These are phyloP conservation scores for Pammene fasciana DNA, from an alignment of 2,888 invertebrate species.

Conservation along the genomic window DNA sequence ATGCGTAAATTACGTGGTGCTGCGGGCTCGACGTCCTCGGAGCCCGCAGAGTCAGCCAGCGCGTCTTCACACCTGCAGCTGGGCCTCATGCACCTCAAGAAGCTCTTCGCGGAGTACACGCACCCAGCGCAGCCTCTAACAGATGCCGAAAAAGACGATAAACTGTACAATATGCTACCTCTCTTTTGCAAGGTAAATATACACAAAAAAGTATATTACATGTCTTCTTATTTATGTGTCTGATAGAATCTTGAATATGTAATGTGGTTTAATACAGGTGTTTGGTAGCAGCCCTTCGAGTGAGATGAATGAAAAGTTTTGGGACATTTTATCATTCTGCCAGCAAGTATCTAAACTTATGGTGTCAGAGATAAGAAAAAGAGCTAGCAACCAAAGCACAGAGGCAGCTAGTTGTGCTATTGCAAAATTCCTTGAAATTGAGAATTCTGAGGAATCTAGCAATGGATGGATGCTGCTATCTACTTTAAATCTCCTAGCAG, in stretches of 20 bases:
- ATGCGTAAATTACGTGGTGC: slow-evolving; percentile 93
- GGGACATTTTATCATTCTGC: slow-evolving; percentile 97
- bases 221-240: no score
- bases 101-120: slow-evolving; percentile 96
- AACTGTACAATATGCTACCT: slow-evolving; percentile 98
- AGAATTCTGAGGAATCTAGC: slow-evolving; percentile 96
- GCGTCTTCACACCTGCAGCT: slow-evolving; percentile 92
- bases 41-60: slow-evolving; percentile 84
- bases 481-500: slow-evolving; percentile 94
- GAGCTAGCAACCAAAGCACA: slow-evolving; percentile 98
- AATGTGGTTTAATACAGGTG: slow-evolving; percentile 83
- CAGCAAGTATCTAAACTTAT: slow-evolving; percentile 97
- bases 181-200: slow-evolving; percentile 95
- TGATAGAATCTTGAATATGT: neutral
- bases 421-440: slow-evolving; percentile 97
- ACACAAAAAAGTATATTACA: neutral
- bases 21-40: slow-evolving; percentile 75
- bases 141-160: slow-evolving; percentile 94
- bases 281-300: slow-evolving; percentile 96
- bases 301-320: slow-evolving; percentile 98
- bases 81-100: slow-evolving; percentile 97
- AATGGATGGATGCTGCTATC: slow-evolving; percentile 98
- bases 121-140: slow-evolving; percentile 92
- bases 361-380: slow-evolving; percentile 97
- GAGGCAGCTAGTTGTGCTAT: slow-evolving; percentile 98